Evolutionary conservation across 2,113 vertebrate genomes (phyloP), one percentile per base, ranked within the genome.

Genomic region (Mugil cephalus): DNA sequence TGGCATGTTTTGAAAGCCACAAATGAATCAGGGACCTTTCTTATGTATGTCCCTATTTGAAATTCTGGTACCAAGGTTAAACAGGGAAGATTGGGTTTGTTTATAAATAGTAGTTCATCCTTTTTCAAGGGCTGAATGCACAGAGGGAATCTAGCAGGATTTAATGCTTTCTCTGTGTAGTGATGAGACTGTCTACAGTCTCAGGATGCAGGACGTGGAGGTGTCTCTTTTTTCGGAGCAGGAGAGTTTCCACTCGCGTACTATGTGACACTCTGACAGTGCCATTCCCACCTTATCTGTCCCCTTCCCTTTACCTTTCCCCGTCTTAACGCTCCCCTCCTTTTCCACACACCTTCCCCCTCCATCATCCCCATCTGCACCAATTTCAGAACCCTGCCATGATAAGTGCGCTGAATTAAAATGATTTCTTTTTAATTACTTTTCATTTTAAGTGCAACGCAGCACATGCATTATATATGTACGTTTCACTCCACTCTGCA

Each of bases 401-500:
- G 89, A 90, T 88, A 87, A 80, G 70, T 53, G 1, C 6, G 10
- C 62, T 66, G 72, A 87, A 89, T 90, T 76, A 82, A 88, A 90
- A 87, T 76, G 14, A 87, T 87, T 84, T 77, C 19, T 78, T 79
- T 88, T 82, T 90, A 90, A 92, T 92, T 88, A 84, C 86, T 85
- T 88, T 82, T 84, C 78, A 65, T 84, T 88, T 84, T 81, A 79
- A 84, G 84, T 77, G 74, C 78, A 85, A 83, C 15, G 19, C 79
- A 85, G 74, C 43, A 24, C 79, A 85, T 88, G 87, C 80, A 87
- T 91, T 92, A 80, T 89, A 79, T 70, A 88, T 88, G 86, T 86
- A 68, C 55, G 60, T 83, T 88, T 83, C 74, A 69, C 62, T 86
- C 50, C 21, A 48, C 69, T 76, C 69, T 40, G 69, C 74, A 19